Evolutionary conservation across 1,140 invertebrate genomes (phyloP), one percentile per base, ranked within the genome.

Genomic region (Carposina sasakii): DNA sequence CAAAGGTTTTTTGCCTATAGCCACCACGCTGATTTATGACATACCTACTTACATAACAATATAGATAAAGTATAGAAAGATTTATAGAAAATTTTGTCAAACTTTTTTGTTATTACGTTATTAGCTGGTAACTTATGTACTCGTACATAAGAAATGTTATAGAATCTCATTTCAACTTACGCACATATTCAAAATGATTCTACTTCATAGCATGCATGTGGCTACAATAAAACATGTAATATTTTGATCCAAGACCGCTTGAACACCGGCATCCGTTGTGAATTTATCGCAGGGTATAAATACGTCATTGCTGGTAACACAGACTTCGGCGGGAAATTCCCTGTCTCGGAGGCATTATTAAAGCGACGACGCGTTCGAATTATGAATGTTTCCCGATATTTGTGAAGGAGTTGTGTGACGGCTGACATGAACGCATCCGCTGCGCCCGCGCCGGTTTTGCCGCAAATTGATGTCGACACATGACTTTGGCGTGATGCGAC

Each of bases 371-470:
- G 55, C 58, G 69, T 76, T n/a, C 71, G 69, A 72, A 71, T 81
- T 76, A 78, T 71, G 68, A 75, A 71, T 68, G 73, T 70, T 66
- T 74, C 68, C 68, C 66, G 65, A 71, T 68, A 68, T 70, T 77
- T 74, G 75, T 71, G 74, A 74, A 66, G 57, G 73, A 76, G 67
- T 73, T 67, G 65, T 72, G 66, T 64, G 74, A 75, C 74, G 60
- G 48, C 44, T 64, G 77, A 78, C 77, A 72, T 19, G 68, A 34
- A 19, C 57, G 70, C 70, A 71, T 75, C 75, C 72, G 73, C 64
- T 54, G 59, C 58, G 47, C 39, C 42, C 48, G 45, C 51, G 36
- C 49, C 48, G n/a, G 12, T 53, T 43, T 52, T 57, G 50, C 53
- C 41, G 54, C 60, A 50, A 62, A 65, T 65, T 65, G 62, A 60